Conservation (phyloP, 1,140 invertebrate genomes). For the Rhopalosiphum padi region DNA sequence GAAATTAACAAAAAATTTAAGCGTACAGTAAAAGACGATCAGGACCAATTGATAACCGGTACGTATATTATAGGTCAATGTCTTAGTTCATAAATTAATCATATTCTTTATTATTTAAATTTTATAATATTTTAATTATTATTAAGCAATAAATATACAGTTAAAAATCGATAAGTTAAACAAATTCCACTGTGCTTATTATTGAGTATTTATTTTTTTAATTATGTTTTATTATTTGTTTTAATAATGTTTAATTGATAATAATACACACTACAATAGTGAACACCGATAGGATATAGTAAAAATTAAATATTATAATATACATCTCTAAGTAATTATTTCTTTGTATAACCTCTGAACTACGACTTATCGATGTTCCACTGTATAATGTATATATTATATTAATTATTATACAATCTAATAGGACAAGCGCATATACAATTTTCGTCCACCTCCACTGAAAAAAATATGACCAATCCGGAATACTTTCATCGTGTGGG, state of each 20-base stretch:
- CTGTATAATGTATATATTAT: background rate
- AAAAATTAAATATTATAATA: background rate
- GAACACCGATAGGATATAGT: background rate
- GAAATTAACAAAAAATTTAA: too few relatives aligned
- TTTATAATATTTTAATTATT: background rate
- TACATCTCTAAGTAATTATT: background rate
- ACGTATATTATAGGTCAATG: too few relatives aligned
- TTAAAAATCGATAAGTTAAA: background rate
- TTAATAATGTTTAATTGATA: background rate
- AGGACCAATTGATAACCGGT: too few relatives aligned
- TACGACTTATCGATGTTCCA: background rate
- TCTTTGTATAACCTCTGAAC: background rate
- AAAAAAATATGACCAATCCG: too few relatives aligned
- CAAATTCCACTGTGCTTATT: background rate
- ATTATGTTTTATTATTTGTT: background rate
- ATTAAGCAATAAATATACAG: background rate
- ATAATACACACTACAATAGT: background rate
- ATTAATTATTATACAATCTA: background rate
- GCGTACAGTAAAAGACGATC: too few relatives aligned
- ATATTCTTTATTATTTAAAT: too few relatives aligned
- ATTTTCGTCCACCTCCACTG: too few relatives aligned
- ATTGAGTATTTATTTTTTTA: background rate
- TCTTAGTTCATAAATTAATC: background rate
- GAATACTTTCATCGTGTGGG: too few relatives aligned
- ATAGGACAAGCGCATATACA: background rate